phyloP scores from a whole-genome alignment of 2,113 vertebrate species.

The Rhabdornis inornatus region DNA sequence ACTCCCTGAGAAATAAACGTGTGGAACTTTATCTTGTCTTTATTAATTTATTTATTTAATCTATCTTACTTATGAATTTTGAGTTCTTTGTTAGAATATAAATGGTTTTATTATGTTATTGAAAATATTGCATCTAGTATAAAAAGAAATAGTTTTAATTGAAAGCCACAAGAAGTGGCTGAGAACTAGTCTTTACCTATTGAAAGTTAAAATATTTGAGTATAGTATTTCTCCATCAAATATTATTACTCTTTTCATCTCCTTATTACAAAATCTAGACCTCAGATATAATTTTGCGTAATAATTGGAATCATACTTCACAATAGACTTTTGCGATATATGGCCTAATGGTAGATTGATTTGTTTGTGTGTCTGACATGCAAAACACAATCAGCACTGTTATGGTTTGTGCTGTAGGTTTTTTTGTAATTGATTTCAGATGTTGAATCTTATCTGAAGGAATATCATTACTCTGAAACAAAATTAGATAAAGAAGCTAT shows the following conservation, averaged over 20 bases:
- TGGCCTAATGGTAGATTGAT: constrained; percentile 8
- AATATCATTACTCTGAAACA: constrained; percentile 76
- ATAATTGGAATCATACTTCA: neutral
- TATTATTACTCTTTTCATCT: neutral
- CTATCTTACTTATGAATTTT: neutral
- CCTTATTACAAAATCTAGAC: neutral
- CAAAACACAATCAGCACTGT: constrained; percentile 65
- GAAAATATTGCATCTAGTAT: neutral
- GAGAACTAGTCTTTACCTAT: neutral
- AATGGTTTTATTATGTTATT: neutral
- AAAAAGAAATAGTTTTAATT: neutral
- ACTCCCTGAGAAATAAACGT: neutral
- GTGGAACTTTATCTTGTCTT: neutral
- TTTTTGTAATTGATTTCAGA: constrained; percentile 68
- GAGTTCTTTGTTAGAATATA: neutral
- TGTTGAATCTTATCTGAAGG: constrained; percentile 65
- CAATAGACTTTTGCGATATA: neutral
- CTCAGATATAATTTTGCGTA: neutral
- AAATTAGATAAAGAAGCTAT: constrained; percentile 79
- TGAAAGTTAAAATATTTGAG: neutral
- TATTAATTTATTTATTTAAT: neutral
- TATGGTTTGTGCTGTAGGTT: constrained; percentile 60
- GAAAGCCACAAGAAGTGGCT: neutral
- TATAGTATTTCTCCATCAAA: neutral
- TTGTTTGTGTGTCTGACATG: constrained; percentile 41